phyloP scores from a whole-genome alignment of 2,888 invertebrate genomes.

The Oscheius sp. region DNA sequence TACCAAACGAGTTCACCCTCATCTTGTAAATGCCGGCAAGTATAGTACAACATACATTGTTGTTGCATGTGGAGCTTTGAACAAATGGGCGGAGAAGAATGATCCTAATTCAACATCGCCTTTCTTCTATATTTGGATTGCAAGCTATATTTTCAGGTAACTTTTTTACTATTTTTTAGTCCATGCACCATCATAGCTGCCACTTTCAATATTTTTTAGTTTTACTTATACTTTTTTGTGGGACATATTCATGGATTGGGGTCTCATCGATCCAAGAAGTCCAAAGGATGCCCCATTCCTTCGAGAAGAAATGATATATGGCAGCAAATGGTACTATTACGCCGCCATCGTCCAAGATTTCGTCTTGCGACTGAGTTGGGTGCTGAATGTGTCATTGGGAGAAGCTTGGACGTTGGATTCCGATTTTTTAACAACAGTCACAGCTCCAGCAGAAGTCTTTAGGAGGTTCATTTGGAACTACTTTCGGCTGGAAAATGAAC shows the following conservation, averaged over 20 bases:
- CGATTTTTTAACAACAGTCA: conserved; percentile 66
- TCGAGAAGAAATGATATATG: conserved; percentile 70
- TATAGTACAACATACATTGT: conserved; percentile 97
- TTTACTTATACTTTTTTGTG: conserved; percentile 95
- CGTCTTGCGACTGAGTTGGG: conserved; percentile 91
- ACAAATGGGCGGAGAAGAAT: conserved; percentile 78
- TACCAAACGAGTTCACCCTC: conserved; percentile 86
- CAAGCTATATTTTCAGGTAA: conserved; percentile 81
- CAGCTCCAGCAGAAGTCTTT: conserved; percentile 68
- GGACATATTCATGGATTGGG: conserved; percentile 99
- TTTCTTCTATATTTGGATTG: conserved; percentile 80
- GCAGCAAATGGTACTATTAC: conserved; percentile 81
- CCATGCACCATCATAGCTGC: conserved; percentile 98
- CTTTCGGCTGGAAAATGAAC: conserved; percentile 98
- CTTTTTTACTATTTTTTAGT: too few species aligned
- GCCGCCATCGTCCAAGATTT: conserved; percentile 95
- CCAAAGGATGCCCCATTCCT: conserved; percentile 82
- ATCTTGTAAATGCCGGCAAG: conserved; percentile 96
- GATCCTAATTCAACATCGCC: conserved; percentile 60
- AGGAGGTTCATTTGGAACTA: conserved; percentile 97
- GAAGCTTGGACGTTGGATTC: conserved; percentile 68
- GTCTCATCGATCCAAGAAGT: conserved; percentile 80
- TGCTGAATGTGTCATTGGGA: conserved; percentile 80
- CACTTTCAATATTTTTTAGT: conserved; percentile 84
- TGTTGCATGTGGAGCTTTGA: conserved; percentile 78